Evolutionary conservation across 2,888 invertebrate species (phyloP), one percentile per base, ranked within the genome.

Genomic region (Acanthoscelides obtectus): DNA sequence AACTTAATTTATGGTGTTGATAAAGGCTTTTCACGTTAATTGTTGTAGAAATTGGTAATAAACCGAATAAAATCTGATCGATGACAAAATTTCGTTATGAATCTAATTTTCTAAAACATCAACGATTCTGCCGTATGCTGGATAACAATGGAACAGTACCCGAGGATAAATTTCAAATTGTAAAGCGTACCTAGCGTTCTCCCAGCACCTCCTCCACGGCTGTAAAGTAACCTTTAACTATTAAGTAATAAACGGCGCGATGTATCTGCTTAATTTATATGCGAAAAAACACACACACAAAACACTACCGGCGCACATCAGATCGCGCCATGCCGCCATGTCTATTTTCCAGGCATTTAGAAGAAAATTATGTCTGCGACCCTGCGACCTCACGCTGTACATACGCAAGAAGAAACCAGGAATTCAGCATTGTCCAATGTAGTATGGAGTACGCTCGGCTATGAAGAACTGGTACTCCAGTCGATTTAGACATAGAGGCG

Each of bases 331-430:
- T 22, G 22, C 22, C 27, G 65, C 70, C 69, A 20, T 66, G 71
- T 71, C 72, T 74, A 72, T 70, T 71, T 73, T 75, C 73, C 73
- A 68, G 72, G 75, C 75, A 75, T 78, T 77, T 78, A 75, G 75
- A 75, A 75, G 74, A 76, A 76, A 77, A 75, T 77, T 78, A 78
- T 77, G 75, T 69, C 70, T 71, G 69, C 72, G 75, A 74, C 78
- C 78, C 77, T 69, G 75, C 67, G 72, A 72, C 78, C 75, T 72
- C 69, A 22, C 68, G 70, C 12, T 45, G 45, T 45, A 45, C 65
- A 70, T 76, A 77, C 76, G 74, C 72, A 77, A 72, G 45, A 45
- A 45, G 72, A 73, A 73, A 72, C 75, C 68, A 74, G 75, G 76
- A 77, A 73, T 74, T 71, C 75, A 72, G 74, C 75, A 73, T 75